These are phyloP conservation scores for Agrotis clavis DNA, from an alignment of 2,888 invertebrate species.

Conservation along the genomic window DNA sequence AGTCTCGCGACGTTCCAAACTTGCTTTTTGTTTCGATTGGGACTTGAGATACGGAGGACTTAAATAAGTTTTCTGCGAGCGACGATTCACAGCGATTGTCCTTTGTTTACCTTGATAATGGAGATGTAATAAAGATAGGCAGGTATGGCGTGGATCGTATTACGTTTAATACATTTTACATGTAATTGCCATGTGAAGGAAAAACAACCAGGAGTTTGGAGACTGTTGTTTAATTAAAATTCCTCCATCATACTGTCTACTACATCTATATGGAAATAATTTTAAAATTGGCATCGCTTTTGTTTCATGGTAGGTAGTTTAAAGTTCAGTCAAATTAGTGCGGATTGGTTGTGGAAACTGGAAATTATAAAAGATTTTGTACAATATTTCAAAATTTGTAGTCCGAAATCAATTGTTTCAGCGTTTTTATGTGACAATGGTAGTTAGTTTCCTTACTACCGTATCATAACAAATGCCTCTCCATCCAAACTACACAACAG, in stretches of 20 bases:
- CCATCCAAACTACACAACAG: slow-evolving; percentile 11
- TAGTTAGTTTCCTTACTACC: no score
- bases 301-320: not conserved
- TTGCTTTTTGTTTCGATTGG: slow-evolving; percentile 59
- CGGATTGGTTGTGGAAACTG: not conserved
- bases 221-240: slow-evolving; percentile 32
- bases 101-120: slow-evolving; percentile 42
- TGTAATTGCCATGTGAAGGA: slow-evolving; percentile 25
- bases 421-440: no score
- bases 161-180: slow-evolving; percentile 29
- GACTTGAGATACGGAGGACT: slow-evolving; percentile 49
- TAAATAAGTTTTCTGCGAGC: slow-evolving; percentile 45
- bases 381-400: no score
- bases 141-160: slow-evolving; percentile 41
- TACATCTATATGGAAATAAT: not conserved
- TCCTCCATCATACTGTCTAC: not conserved
- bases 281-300: not conserved
- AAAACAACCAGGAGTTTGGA: slow-evolving; percentile 14
- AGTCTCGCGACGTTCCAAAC: slow-evolving; percentile 51
- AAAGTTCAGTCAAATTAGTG: not conserved
- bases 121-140: slow-evolving; percentile 49
- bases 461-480: not conserved
- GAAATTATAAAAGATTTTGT: no score
- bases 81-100: slow-evolving; percentile 40
- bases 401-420: no score